Percentiles rank a stretch among this genome's conserved stretches.
Evolutionary conservation across 2,888 invertebrate species (phyloP).

Genomic region (Gastrophysa polygoni): DNA sequence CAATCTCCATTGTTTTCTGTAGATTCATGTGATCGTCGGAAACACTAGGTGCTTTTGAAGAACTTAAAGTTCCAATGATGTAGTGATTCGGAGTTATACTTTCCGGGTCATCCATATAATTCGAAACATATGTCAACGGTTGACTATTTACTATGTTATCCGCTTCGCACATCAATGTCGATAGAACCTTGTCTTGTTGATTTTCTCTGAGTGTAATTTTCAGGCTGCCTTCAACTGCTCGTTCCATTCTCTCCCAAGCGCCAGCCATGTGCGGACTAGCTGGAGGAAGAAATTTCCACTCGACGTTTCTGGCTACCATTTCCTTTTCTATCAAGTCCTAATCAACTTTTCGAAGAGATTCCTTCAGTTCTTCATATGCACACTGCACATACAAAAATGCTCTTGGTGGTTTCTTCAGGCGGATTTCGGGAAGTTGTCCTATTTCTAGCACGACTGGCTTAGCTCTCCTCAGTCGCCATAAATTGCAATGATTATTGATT

Average conservation of each 20-base stretch:
- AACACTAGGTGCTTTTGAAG: neutral
- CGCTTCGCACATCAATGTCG: conserved; percentile 6
- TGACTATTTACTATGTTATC: conserved; percentile 18
- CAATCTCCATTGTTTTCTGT: neutral
- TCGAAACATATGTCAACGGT: conserved; percentile 17
- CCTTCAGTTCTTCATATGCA: conserved; percentile 3
- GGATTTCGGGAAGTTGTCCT: neutral
- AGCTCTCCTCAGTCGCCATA: neutral
- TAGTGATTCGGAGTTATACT: conserved; percentile 16
- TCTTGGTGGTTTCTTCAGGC: neutral
- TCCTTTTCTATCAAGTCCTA: neutral
- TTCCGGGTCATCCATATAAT: neutral
- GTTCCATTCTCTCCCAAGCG: conserved; percentile 2
- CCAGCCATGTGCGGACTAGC: conserved; percentile 6
- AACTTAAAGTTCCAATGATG: neutral
- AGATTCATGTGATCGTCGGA: neutral
- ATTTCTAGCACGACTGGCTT: neutral
- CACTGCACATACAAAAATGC: neutral
- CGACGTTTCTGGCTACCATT: neutral
- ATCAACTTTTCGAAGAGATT: neutral
- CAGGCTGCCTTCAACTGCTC: neutral
- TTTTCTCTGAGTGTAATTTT: conserved; percentile 4
- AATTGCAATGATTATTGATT: neutral
- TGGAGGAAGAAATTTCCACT: neutral
- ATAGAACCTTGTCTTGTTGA: too few relatives aligned